Evolutionary conservation across 2,113 vertebrate species (phyloP), one percentile per base, ranked within the genome.

Genomic region (Neodontobutis hainanensis): DNA sequence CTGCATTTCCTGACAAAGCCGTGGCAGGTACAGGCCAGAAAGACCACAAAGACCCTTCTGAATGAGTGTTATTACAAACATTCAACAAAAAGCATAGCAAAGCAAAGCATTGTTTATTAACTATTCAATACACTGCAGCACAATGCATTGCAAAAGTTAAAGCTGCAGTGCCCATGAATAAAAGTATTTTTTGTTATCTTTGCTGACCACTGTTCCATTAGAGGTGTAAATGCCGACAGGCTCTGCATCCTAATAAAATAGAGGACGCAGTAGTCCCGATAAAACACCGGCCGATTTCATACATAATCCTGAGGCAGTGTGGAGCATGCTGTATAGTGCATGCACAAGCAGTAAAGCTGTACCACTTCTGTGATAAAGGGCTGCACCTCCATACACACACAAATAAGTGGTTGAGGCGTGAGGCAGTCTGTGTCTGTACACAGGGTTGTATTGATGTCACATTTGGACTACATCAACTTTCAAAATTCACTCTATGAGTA

Each of bases 191-290:
- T 68, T 43, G 46, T 85, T 82, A 85, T 78, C 78, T 63, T 60
- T 61, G 65, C 81, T 77, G 76, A 83, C 85, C 74, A 61, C 70
- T 64, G 52, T 77, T 82, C 73, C 63, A 78, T 66, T 78, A 77
- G 74, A 81, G 76, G 77, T 75, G 73, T 78, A 77, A 83, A 68
- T 75, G 51, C 66, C 79, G 75, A 40, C 75, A 76, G 72, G 61
- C 67, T 78, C 73, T 77, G 78, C 70, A 85, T 87, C 81, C 60
- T 77, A 79, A 89, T 84, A 74, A 77, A 82, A 77, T 38, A 34
- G 52, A 70, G 70, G 73, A 88, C 81, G 68, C 71, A 64, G 70
- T 68, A 49, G 32, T 61, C 75, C 66, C 4, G 63, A 90, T 83
- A 85, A 82, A 83, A 84, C 10, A 38, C 78, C 78, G 78, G 75